Evolutionary conservation across 2,113 vertebrate species (phyloP).

Genomic region (Stigmatopora nigra): DNA sequence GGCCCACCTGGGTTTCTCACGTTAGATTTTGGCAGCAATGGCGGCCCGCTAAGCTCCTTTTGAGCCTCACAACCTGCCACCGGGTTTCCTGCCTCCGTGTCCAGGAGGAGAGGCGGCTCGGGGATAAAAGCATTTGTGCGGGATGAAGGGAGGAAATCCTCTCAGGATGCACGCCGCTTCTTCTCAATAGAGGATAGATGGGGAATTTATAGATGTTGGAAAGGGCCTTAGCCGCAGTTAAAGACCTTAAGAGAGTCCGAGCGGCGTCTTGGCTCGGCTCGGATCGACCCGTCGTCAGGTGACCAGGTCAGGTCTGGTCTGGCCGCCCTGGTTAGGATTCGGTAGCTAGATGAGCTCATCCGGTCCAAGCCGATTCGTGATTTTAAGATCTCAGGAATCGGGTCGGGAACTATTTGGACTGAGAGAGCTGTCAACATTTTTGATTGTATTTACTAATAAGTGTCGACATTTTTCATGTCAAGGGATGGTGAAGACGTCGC

Average conservation of each 20-base stretch:
- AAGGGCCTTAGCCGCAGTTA: conserved; percentile 51
- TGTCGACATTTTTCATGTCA: too few species aligned
- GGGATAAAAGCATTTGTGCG: conserved; percentile 55
- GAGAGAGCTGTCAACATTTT: too few species aligned
- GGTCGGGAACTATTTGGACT: not conserved
- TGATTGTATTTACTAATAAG: too few species aligned
- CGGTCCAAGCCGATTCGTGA: conserved; percentile 42
- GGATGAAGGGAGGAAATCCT: conserved; percentile 64
- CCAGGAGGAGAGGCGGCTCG: conserved; percentile 34
- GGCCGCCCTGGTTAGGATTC: conserved; percentile 51
- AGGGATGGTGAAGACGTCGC: too few species aligned
- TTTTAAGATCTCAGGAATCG: conserved; percentile 46
- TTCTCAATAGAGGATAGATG: conserved; percentile 21
- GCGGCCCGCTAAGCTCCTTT: conserved; percentile 44
- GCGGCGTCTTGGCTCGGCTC: conserved; percentile 45
- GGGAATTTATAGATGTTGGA: conserved; percentile 61
- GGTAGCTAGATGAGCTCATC: conserved; percentile 59
- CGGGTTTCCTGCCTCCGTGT: conserved; percentile 21
- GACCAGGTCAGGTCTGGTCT: not conserved
- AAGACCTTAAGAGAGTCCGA: conserved; percentile 46
- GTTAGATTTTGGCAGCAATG: conserved; percentile 29
- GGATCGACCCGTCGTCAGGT: conserved; percentile 56
- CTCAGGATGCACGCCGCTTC: conserved; percentile 48
- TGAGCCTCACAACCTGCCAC: conserved; percentile 52
- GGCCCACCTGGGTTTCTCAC: not conserved